Percentiles rank a stretch among this genome's conserved stretches.
Evolutionary conservation across 2,113 vertebrate genomes (phyloP).

Genomic region (Phrynosoma blainvillii): DNA sequence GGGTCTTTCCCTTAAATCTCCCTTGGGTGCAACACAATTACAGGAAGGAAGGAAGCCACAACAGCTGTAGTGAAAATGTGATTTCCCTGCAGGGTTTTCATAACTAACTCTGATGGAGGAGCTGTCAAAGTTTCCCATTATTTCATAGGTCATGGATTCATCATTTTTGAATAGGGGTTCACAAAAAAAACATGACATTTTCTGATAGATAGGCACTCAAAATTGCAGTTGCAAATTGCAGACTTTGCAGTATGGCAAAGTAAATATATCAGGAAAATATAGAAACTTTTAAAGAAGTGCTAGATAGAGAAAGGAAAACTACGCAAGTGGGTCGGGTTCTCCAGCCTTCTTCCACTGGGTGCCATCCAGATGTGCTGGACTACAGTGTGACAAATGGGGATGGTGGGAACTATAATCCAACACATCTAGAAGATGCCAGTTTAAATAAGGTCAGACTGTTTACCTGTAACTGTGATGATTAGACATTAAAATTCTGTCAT

Average conservation of each 20-base stretch:
- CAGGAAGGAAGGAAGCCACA: not conserved
- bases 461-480: too few relatives aligned
- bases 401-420: not conserved
- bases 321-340: not conserved
- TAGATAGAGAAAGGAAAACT: not conserved
- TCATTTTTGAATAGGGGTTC: not conserved
- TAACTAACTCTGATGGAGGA: not conserved
- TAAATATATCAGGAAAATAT: not conserved
- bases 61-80: not conserved
- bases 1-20: not conserved
- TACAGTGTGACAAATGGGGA: not conserved
- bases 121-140: not conserved
- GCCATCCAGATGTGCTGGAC: not conserved
- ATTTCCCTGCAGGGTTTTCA: not conserved
- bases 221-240: not conserved
- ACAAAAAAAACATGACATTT: not conserved
- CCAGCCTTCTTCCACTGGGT: not conserved
- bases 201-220: not conserved
- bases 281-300: not conserved
- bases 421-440: not conserved
- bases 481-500: too few relatives aligned
- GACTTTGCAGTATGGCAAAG: not conserved
- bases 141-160: not conserved
- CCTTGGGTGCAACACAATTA: not conserved
- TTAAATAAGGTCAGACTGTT: not conserved